Evolutionary conservation across 2,797 vertebrate species (phyloP).

Genomic region (Morelia viridis): DNA sequence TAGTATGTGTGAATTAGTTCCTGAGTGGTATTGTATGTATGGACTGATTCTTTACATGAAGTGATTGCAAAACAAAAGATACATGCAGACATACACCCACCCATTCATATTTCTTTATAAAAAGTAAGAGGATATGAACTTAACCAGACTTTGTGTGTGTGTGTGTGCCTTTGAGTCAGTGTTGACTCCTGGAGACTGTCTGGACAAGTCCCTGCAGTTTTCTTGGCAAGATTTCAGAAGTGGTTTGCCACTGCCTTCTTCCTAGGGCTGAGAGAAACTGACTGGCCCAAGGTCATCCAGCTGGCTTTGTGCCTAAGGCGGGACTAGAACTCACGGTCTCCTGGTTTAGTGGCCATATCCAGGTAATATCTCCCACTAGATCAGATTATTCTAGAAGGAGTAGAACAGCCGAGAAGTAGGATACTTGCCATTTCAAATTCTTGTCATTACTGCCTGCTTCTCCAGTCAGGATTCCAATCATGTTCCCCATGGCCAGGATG

Average conservation of each 20-base stretch:
- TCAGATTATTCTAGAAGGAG: background rate
- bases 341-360: background rate
- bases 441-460: background rate
- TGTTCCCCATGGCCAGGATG: background rate
- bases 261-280: background rate
- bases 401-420: too few relatives aligned
- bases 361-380: background rate
- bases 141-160: background rate
- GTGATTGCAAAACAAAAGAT: background rate
- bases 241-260: background rate
- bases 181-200: background rate
- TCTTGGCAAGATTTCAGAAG: background rate
- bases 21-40: background rate
- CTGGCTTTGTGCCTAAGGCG: background rate
- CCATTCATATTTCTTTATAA: background rate
- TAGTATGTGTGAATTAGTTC: conserved; percentile 15
- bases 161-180: background rate
- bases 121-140: background rate
- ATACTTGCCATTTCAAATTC: background rate
- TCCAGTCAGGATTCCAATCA: background rate
- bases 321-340: background rate
- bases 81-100: background rate
- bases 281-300: background rate
- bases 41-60: conserved; percentile 37
- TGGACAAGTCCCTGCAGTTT: background rate